These are phyloP conservation scores for Cataglyphis hispanica DNA, from an alignment of 1,140 invertebrate genomes.

Conservation along the genomic window DNA sequence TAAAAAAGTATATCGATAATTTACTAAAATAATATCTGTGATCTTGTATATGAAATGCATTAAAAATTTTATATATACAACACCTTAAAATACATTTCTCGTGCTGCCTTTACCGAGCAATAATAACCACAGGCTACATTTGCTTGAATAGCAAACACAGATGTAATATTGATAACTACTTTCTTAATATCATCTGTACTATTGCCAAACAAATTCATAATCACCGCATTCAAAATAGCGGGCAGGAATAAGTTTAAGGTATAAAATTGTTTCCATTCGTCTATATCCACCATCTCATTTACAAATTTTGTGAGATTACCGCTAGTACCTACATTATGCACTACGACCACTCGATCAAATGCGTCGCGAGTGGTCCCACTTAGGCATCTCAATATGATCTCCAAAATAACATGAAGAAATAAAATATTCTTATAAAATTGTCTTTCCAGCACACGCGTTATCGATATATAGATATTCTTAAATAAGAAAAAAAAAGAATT, in stretches of 20 bases:
- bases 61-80: background rate
- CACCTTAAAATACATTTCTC: slow-evolving; percentile 96
- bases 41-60: background rate
- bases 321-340: slow-evolving; percentile 96
- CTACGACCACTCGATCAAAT: slow-evolving; percentile 90
- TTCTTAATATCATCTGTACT: slow-evolving; percentile 83
- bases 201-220: slow-evolving; percentile 88
- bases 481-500: too few species aligned
- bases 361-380: slow-evolving; percentile 80
- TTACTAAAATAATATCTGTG: background rate
- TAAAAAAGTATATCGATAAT: background rate
- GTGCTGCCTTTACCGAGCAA: slow-evolving; percentile 95
- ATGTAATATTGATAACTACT: slow-evolving; percentile 95
- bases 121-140: slow-evolving; percentile 93
- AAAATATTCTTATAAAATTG: background rate
- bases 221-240: slow-evolving; percentile 92
- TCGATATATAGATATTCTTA: too few species aligned
- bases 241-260: slow-evolving; percentile 93
- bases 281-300: slow-evolving; percentile 88
- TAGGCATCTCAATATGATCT: slow-evolving; percentile 85
- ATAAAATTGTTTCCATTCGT: slow-evolving; percentile 90
- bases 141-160: slow-evolving; percentile 92
- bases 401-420: slow-evolving; percentile 67
- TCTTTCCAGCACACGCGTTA: too few species aligned
- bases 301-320: slow-evolving; percentile 90